These are phyloP conservation scores for Paralichthys olivaceus DNA, from an alignment of 2,113 vertebrate genomes.

Conservation along the genomic window DNA sequence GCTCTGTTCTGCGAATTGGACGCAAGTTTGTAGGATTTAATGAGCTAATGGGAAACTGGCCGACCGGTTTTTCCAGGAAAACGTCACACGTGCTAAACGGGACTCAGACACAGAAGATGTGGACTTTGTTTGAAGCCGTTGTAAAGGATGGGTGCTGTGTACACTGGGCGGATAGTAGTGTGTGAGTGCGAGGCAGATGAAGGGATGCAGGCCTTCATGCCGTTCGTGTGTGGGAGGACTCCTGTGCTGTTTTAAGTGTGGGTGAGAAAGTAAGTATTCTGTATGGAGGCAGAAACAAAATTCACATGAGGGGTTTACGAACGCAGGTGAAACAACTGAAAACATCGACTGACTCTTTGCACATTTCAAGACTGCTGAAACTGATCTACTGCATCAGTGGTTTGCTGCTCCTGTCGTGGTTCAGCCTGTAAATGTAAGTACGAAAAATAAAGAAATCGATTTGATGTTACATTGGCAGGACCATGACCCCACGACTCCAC, in stretches of 20 bases:
- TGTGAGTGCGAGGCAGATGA: slow-evolving; percentile 2
- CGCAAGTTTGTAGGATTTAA: slow-evolving; percentile 9
- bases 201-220: slow-evolving; percentile 27
- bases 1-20: background rate
- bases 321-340: background rate
- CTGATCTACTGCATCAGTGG: too few relatives aligned
- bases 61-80: slow-evolving; percentile 16
- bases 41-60: slow-evolving; percentile 38
- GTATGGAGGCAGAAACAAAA: slow-evolving; percentile 7
- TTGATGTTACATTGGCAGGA: too few relatives aligned
- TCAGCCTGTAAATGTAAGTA: too few relatives aligned
- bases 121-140: slow-evolving; percentile 12
- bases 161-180: background rate
- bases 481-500: too few relatives aligned
- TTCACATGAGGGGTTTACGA: background rate
- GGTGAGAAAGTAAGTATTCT: slow-evolving; percentile 26
- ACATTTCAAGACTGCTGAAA: too few relatives aligned
- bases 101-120: background rate
- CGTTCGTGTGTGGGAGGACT: slow-evolving; percentile 26
- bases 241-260: slow-evolving; percentile 5
- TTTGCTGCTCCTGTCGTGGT: too few relatives aligned
- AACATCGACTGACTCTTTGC: too few relatives aligned
- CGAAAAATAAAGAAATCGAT: too few relatives aligned
- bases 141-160: background rate
- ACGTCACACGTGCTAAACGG: background rate